Evolutionary conservation across 2,797 vertebrate species (phyloP).

Genomic region (Tapirus indicus): DNA sequence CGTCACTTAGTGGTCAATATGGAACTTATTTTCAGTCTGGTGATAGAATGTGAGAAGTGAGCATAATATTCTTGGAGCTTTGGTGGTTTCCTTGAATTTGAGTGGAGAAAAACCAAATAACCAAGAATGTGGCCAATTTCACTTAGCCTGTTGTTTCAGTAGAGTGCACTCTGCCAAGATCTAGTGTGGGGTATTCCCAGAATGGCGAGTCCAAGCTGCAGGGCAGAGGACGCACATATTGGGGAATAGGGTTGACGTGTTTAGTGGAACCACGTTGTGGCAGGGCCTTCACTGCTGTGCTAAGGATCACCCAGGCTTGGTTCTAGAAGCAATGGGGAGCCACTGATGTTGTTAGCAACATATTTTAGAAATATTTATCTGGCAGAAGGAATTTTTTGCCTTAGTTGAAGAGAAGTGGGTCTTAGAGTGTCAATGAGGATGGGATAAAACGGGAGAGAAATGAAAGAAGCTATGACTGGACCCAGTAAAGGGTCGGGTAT

Average conservation of each 20-base stretch:
- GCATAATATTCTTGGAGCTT: background rate
- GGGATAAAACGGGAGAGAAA: background rate
- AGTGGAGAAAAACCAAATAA: conserved; percentile 55
- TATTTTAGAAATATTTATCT: conserved; percentile 17
- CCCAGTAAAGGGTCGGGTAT: background rate
- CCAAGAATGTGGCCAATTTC: conserved; percentile 1
- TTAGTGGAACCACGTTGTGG: background rate
- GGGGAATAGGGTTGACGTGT: background rate
- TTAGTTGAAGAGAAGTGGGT: background rate
- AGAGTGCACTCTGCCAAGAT: background rate
- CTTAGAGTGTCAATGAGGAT: background rate
- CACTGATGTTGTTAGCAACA: background rate
- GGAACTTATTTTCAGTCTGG: conserved; percentile 48
- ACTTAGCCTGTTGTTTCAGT: conserved; percentile 39
- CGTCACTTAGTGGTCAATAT: conserved; percentile 40
- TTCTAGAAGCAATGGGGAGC: background rate
- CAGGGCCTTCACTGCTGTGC: background rate
- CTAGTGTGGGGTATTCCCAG: background rate
- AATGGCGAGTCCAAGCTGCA: background rate
- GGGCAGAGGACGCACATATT: background rate
- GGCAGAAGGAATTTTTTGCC: background rate
- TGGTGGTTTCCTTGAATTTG: conserved; percentile 63
- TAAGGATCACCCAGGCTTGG: background rate
- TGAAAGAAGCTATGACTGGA: background rate
- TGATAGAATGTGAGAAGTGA: conserved; percentile 46